Conservation (phyloP, 2,888 invertebrate species). For the Liodrosophila aerea region DNA sequence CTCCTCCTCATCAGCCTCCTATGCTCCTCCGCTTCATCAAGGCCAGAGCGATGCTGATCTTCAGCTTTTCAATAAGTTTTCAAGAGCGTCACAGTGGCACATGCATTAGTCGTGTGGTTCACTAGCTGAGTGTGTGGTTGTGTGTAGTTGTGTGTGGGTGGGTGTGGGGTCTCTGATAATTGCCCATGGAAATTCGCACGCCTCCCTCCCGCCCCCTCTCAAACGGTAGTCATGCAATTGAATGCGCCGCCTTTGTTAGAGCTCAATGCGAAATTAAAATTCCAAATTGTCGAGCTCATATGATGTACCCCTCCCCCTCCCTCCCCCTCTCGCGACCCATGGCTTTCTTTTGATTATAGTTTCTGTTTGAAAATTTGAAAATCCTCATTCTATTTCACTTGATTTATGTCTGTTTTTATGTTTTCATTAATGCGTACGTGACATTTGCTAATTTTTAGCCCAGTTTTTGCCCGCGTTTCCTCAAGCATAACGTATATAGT, state of each 20-base stretch:
- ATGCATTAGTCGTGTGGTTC: constrained; percentile 20
- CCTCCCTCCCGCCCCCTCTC: constrained; percentile 1
- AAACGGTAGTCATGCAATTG: constrained; percentile 46
- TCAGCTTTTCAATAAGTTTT: constrained; percentile 7
- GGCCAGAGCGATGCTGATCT: background rate
- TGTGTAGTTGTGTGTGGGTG: too few species aligned
- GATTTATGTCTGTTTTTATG: constrained; percentile 49
- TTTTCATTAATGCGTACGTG: constrained; percentile 54
- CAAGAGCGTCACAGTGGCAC: constrained; percentile 33
- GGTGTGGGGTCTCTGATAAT: constrained; percentile 30
- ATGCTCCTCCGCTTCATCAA: too few species aligned
- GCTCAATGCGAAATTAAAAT: constrained; percentile 73
- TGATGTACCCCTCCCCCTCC: constrained; percentile 32
- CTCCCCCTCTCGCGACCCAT: background rate
- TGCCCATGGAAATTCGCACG: constrained; percentile 58
- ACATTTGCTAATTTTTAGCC: constrained; percentile 59
- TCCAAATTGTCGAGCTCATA: constrained; percentile 55
- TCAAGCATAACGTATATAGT: constrained; percentile 26
- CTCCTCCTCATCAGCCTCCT: too few species aligned
- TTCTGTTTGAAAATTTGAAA: constrained; percentile 22
- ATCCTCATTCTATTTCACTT: constrained; percentile 9
- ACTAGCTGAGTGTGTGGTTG: too few species aligned
- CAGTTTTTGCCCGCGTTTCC: constrained; percentile 22
- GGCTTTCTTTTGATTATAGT: constrained; percentile 10
- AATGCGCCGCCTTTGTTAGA: constrained; percentile 71